Percentiles rank a stretch among this genome's conserved stretches.
Evolutionary conservation across 2,888 invertebrate genomes (phyloP).

Genomic region (Congeria kusceri): DNA sequence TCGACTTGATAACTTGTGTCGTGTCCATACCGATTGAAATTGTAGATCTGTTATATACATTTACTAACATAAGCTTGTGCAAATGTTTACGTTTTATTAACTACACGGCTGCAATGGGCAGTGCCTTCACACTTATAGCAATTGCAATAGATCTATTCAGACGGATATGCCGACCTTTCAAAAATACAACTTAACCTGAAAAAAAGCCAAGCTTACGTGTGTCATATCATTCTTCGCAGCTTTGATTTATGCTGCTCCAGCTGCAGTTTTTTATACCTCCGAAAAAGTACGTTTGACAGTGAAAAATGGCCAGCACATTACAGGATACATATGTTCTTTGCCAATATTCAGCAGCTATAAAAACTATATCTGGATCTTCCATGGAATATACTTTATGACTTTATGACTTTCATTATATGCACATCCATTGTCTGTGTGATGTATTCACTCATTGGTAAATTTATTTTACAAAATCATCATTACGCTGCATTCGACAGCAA

Average conservation of each 20-base stretch:
- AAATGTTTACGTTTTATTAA: constrained; percentile 26
- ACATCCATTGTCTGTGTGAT: constrained; percentile 20
- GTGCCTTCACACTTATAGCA: constrained; percentile 15
- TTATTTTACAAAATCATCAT: constrained; percentile 6
- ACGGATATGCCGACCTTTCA: constrained; percentile 25
- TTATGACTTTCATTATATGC: constrained; percentile 30
- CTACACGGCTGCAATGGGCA: constrained; percentile 17
- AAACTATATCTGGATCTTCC: constrained; percentile 25
- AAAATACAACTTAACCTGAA: constrained; percentile 12
- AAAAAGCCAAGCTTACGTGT: constrained; percentile 2
- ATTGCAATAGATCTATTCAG: constrained; percentile 32
- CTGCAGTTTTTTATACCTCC: constrained; percentile 4
- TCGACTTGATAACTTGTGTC: constrained; percentile 25
- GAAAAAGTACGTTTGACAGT: not conserved
- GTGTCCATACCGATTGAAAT: constrained; percentile 41
- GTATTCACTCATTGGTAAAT: constrained; percentile 31
- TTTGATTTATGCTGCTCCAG: constrained; percentile 3
- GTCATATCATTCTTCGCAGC: not conserved
- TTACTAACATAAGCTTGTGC: constrained; percentile 23
- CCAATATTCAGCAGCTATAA: constrained; percentile 19
- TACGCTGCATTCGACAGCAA: not conserved
- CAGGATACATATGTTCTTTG: constrained; percentile 46
- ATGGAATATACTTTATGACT: constrained; percentile 26
- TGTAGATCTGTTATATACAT: constrained; percentile 32
- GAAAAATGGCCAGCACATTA: not conserved